A percentile compares a stretch with the other conserved stretches of the same genome.
Evolutionary conservation across 2,888 invertebrate species (phyloP).

Genomic region (Caenorhabditis japonica): DNA sequence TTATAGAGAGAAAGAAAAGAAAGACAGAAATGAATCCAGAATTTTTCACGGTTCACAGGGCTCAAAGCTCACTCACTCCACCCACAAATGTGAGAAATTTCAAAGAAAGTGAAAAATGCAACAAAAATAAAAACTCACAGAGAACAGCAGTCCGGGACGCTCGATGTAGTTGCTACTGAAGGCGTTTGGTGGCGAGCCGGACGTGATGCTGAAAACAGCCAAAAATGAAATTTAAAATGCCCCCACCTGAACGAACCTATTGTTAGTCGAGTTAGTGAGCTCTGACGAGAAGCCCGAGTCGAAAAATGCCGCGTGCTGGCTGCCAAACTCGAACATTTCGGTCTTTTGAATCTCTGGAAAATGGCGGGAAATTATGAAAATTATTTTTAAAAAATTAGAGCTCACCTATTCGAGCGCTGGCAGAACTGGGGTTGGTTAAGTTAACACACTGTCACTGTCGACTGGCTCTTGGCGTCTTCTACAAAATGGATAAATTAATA

Average conservation of each 20-base stretch:
- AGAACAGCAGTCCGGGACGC: slow-evolving; percentile 40
- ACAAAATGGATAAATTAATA: too few relatives aligned
- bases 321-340: slow-evolving; percentile 53
- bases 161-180: slow-evolving; percentile 49
- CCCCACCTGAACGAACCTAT: slow-evolving; percentile 16
- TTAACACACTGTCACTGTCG: too few relatives aligned
- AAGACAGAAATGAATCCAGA: too few relatives aligned
- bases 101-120: too few relatives aligned
- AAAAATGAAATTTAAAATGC: not conserved
- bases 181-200: slow-evolving; percentile 49
- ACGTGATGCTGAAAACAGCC: slow-evolving; percentile 45
- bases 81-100: too few relatives aligned
- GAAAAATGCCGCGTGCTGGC: slow-evolving; percentile 44
- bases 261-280: slow-evolving; percentile 49
- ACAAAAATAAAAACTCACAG: too few relatives aligned
- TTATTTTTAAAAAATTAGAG: not conserved
- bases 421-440: too few relatives aligned
- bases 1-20: too few relatives aligned
- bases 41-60: too few relatives aligned
- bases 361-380: not conserved
- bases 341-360: not conserved
- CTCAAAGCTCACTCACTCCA: too few relatives aligned
- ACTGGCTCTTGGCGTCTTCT: too few relatives aligned
- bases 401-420: too few relatives aligned
- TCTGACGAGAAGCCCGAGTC: slow-evolving; percentile 52